A percentile compares a stretch with the other conserved stretches of the same genome.
phyloP scores from a whole-genome alignment of 2,797 vertebrate species.

The Pogonophryne albipinna region DNA sequence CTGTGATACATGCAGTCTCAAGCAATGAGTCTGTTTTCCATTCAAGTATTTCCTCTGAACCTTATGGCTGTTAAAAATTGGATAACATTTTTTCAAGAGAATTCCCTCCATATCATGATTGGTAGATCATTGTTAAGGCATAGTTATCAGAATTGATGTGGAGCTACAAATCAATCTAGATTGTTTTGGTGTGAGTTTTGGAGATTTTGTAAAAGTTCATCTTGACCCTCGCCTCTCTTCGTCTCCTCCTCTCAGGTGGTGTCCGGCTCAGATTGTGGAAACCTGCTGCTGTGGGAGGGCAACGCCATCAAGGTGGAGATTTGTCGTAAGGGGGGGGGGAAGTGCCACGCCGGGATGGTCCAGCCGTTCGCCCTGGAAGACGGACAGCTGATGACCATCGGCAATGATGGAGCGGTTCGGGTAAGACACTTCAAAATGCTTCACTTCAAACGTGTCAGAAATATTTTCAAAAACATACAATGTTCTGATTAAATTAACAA shows the following conservation, averaged over 20 bases:
- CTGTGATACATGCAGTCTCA: too few species aligned
- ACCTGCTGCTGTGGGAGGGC: conserved; percentile 95
- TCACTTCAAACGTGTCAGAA: background rate
- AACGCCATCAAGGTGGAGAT: conserved; percentile 93
- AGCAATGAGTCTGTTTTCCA: too few species aligned
- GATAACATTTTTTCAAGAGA: too few species aligned
- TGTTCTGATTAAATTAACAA: background rate
- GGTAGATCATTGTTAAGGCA: too few species aligned
- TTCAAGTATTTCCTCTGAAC: too few species aligned
- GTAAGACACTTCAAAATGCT: conserved; percentile 77
- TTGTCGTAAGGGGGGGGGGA: conserved; percentile 79
- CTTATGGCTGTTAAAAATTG: too few species aligned
- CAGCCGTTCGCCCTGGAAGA: conserved; percentile 92
- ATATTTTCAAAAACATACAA: too few species aligned
- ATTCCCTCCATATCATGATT: too few species aligned
- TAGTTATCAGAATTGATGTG: too few species aligned
- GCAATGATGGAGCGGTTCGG: conserved; percentile 91
- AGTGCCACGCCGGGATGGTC: conserved; percentile 89
- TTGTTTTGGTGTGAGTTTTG: too few species aligned
- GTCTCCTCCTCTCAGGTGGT: conserved; percentile 85
- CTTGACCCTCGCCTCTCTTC: background rate
- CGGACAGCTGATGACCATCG: conserved; percentile 90
- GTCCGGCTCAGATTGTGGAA: conserved; percentile 95
- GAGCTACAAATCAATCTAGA: too few species aligned
- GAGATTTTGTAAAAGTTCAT: too few species aligned